phyloP scores from a whole-genome alignment of 2,113 vertebrate genomes.

The Cettia cetti region DNA sequence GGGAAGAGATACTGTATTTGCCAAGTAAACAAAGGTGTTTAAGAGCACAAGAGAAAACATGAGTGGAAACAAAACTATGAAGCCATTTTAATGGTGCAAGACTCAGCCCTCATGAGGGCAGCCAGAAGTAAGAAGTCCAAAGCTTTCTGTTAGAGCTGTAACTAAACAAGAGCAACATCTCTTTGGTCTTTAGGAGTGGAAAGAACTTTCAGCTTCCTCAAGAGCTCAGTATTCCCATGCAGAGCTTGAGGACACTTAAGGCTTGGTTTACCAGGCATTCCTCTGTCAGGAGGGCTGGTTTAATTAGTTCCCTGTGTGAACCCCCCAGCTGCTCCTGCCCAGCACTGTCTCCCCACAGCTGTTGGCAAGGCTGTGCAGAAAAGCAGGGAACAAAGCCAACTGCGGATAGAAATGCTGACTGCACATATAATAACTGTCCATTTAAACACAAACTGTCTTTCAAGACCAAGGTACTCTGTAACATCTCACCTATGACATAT shows the following conservation, averaged over 20 bases:
- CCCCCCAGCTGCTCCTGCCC: constrained; percentile 11
- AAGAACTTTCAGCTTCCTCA: background rate
- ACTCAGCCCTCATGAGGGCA: background rate
- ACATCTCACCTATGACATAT: background rate
- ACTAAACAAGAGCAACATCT: background rate
- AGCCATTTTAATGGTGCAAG: background rate
- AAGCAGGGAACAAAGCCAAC: background rate
- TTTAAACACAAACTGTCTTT: background rate
- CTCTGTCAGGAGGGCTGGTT: background rate
- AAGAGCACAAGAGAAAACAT: background rate
- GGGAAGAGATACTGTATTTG: background rate
- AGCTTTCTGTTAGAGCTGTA: background rate
- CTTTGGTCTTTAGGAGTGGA: background rate
- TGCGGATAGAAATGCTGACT: background rate
- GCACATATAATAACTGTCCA: background rate
- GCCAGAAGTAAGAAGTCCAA: background rate
- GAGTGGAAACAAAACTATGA: background rate
- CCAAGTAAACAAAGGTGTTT: background rate
- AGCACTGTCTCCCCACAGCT: background rate
- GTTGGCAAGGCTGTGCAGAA: background rate
- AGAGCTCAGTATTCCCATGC: background rate
- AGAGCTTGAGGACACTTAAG: background rate
- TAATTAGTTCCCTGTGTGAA: background rate
- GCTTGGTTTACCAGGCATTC: background rate
- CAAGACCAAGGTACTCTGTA: background rate